These are phyloP conservation scores for Geococcyx californianus DNA, from an alignment of 2,113 vertebrate species.

Conservation along the genomic window DNA sequence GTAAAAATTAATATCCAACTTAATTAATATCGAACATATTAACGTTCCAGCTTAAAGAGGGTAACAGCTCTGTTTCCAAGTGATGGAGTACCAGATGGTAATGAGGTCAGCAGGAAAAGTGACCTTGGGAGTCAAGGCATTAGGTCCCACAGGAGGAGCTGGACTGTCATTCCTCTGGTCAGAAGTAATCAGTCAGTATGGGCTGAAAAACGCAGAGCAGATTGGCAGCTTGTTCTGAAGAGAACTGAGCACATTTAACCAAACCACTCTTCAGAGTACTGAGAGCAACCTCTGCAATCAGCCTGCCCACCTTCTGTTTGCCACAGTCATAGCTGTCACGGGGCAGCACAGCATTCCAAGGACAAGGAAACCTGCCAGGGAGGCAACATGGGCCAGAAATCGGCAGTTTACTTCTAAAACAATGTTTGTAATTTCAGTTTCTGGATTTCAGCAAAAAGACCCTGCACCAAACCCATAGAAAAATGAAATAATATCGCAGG, in stretches of 20 bases:
- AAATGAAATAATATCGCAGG: rapidly evolving
- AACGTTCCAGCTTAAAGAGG: neutral
- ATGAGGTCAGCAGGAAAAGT: neutral
- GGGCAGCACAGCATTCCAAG: neutral
- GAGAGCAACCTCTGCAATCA: neutral
- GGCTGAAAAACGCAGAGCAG: neutral
- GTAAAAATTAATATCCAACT: neutral
- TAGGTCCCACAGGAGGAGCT: neutral
- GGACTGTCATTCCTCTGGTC: neutral
- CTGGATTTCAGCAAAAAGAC: neutral
- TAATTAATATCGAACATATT: too few species aligned
- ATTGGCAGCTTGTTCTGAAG: neutral
- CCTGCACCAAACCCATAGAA: neutral
- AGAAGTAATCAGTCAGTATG: neutral
- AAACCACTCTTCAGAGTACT: neutral
- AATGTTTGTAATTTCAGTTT: neutral
- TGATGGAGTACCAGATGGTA: neutral
- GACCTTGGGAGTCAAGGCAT: neutral
- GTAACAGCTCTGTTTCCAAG: neutral
- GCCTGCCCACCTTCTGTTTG: neutral
- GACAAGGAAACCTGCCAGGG: neutral
- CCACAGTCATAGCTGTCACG: neutral
- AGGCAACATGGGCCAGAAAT: neutral
- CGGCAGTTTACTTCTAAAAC: neutral
- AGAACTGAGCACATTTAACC: neutral